phyloP scores from a whole-genome alignment of 2,797 vertebrate species.

The Darevskia nairensis region DNA sequence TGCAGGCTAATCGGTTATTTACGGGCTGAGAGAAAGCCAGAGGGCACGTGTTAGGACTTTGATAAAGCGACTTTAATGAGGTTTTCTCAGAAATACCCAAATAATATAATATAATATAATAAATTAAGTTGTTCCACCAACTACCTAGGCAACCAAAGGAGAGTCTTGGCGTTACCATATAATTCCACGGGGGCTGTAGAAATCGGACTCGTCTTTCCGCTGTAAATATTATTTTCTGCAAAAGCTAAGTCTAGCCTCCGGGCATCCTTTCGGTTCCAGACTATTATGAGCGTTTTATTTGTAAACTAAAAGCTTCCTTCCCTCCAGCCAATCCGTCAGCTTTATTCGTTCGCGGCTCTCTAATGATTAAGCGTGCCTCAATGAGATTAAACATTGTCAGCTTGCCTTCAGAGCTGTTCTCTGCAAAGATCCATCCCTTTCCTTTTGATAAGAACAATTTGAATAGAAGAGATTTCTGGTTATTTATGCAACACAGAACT shows the following conservation, averaged over 20 bases:
- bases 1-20: conserved; percentile 83
- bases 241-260: conserved; percentile 80
- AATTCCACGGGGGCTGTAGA: conserved; percentile 44
- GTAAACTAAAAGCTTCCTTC: conserved; percentile 76
- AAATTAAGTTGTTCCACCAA: neutral
- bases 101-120: conserved; percentile 54
- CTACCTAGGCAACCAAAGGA: neutral
- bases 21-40: conserved; percentile 84
- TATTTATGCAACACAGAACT: conserved; percentile 52
- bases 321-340: conserved; percentile 80
- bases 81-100: conserved; percentile 77
- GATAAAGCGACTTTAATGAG: conserved; percentile 89
- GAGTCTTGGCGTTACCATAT: neutral
- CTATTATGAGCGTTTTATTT: conserved; percentile 80
- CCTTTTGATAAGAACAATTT: conserved; percentile 50
- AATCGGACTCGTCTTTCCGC: conserved; percentile 49
- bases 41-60: conserved; percentile 91
- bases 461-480: conserved; percentile 60
- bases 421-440: conserved; percentile 38
- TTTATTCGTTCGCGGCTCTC: conserved; percentile 84
- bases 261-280: conserved; percentile 78
- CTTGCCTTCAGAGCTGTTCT: conserved; percentile 77
- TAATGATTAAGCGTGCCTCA: conserved; percentile 95
- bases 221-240: conserved; percentile 51
- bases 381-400: conserved; percentile 87